Conservation (phyloP, 2,888 invertebrate species). For the Archips xylosteana region DNA sequence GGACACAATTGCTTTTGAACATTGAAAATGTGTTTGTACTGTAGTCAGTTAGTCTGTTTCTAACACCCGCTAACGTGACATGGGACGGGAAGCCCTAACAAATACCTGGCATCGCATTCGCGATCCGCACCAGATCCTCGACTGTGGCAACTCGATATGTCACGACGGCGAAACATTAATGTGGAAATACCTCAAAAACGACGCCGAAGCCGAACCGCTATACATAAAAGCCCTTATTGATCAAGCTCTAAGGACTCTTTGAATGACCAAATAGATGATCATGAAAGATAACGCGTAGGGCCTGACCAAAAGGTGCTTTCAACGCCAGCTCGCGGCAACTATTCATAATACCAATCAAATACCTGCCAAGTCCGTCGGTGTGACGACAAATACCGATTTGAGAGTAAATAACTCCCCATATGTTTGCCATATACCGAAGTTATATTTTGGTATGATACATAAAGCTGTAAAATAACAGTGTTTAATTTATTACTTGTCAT, state of each 20-base stretch:
- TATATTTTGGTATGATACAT: conserved; percentile 81
- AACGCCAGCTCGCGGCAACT: conserved; percentile 60
- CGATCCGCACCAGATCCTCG: conserved; percentile 62
- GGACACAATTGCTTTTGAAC: neutral
- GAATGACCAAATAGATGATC: conserved; percentile 41
- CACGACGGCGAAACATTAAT: conserved; percentile 69
- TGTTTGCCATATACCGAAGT: conserved; percentile 81
- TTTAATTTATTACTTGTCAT: conserved; percentile 80
- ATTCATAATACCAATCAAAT: conserved; percentile 84
- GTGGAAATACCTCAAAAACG: conserved; percentile 77
- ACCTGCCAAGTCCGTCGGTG: conserved; percentile 84
- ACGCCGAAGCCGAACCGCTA: conserved; percentile 68
- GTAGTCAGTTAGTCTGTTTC: conserved; percentile 24
- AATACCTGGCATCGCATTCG: conserved; percentile 74
- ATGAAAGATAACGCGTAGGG: conserved; percentile 48
- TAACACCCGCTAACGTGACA: conserved; percentile 39
- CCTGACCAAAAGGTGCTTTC: conserved; percentile 59
- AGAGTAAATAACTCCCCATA: conserved; percentile 77
- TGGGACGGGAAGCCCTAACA: conserved; percentile 64
- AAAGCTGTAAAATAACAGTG: conserved; percentile 83
- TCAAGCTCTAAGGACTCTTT: conserved; percentile 54
- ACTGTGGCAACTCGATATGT: conserved; percentile 55
- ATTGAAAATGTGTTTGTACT: neutral
- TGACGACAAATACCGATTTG: conserved; percentile 82
- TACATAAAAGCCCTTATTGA: conserved; percentile 56